Evolutionary conservation across 2,888 invertebrate species (phyloP), one percentile per base, ranked within the genome.

Genomic region (Trichogramma dendrolimi): DNA sequence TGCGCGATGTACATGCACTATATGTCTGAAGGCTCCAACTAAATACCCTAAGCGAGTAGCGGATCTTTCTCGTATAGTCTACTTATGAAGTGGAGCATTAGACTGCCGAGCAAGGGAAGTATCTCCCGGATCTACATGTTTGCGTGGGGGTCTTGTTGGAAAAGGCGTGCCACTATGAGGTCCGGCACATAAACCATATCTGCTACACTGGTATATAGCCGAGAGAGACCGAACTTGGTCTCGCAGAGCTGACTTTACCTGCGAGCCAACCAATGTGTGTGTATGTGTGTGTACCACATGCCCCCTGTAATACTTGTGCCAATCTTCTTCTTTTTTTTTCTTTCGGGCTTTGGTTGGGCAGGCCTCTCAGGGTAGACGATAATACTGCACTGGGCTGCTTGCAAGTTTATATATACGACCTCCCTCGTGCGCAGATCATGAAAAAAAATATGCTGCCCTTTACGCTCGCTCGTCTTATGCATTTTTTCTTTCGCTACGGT

Each of bases 81-180:
- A 43, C 73, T 75, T 73, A 76, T 76, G 76, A 77, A 77, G 76
- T 75, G 73, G 75, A 76, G 76, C 75, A 78, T 78, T 78, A 77
- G 77, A 71, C 71, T 73, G 70, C 70, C 72, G 73, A 71, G 70
- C 69, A 67, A 69, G 69, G 58, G 67, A 70, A 71, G 63, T 69
- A 73, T 74, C 73, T 70, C 62, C 62, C 61, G 66, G 67, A 75
- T 76, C 75, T 74, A 73, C 73, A 72, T 70, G 69, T 61, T 65
- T 63, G 61, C 65, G 65, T 61, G 64, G 67, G 69, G 65, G 71
- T 70, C 71, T 27, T 27, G 27, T 27, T 27, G 14, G 72, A 69
- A 63, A 70, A 71, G 71, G 71, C 72, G 72, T 73, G 69, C 68
- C 71, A 71, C 73, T 71, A 71, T 71, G 73, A 76, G 71, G 72